Evolutionary conservation across 1,140 invertebrate species (phyloP), one percentile per base, ranked within the genome.

Genomic region (Rhizoglyphus robini): DNA sequence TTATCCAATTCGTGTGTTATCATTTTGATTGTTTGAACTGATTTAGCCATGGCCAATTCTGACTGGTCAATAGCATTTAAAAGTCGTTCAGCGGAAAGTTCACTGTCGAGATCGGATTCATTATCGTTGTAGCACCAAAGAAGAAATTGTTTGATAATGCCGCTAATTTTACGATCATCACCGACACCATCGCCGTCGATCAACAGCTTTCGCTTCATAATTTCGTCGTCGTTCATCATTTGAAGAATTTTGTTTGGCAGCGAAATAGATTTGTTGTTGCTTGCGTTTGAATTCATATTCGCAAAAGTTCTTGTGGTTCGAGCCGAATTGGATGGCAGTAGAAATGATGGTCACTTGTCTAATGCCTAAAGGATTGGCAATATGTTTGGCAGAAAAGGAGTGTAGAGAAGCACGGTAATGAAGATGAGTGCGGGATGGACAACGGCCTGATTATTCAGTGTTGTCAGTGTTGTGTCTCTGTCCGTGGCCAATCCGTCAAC

Each of bases 181-280:
- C 91, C 92, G 29, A 88, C 91, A 29, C 92, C 92, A 82, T 96
- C 93, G 30, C 92, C 92, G 76, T 96, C 93, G 73, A 96, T 92
- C 11, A 96, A 76, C 20, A 96, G 76, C 68, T 90, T 81, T 68
- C 90, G 81, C 69, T 87, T 83, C 67, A 96, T 95, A 51, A 96
- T 87, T 75, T 96, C 92, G 78, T 96, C 92, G 15, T 63, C 46
- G 61, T 29, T 47, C 20, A 51, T 63, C 3, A 54, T 41, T 51
- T 51, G 48, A 2, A 51, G n/a, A 4, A 51, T 11, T 25, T 51
- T 51, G 23, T n/a, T 51, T 51, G 48, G 29, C 3, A 51, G 11
- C 13, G 48, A 23, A 25, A 27, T 3, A 25, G 48, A 51, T 25
- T 46, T 20, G 23, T 41, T 41, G 18, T 41, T 41, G 36, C 36